Evolutionary conservation across 2,113 vertebrate genomes (phyloP).

Genomic region (Sturnus vulgaris): DNA sequence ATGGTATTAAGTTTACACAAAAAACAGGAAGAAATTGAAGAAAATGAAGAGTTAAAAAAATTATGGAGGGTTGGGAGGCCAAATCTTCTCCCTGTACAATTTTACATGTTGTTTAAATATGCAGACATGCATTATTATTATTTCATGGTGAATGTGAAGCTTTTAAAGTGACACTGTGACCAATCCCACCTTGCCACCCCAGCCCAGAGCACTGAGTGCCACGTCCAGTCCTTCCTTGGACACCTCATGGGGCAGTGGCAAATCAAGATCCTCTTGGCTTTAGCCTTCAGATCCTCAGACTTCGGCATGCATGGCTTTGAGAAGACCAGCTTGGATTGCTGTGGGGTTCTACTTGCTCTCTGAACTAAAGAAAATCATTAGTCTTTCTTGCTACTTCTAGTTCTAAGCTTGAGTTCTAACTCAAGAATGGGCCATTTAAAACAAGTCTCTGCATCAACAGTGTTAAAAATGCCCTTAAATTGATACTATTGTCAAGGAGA

Average conservation of each 20-base stretch:
- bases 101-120: background rate
- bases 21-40: background rate
- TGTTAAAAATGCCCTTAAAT: background rate
- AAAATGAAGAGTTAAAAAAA: background rate
- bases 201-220: background rate
- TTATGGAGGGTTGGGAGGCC: rapidly evolving
- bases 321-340: rapidly evolving
- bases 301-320: background rate
- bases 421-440: background rate
- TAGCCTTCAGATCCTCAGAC: background rate
- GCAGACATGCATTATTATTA: background rate
- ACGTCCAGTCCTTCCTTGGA: rapidly evolving
- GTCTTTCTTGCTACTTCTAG: background rate
- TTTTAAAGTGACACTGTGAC: background rate
- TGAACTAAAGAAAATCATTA: background rate
- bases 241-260: background rate
- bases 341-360: background rate
- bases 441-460: rapidly evolving
- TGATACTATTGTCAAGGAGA: background rate
- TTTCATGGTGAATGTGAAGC: background rate
- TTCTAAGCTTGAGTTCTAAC: background rate
- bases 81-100: background rate
- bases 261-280: background rate
- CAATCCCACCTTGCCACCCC: background rate
- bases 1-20: background rate